Evolutionary conservation across 2,113 vertebrate genomes (phyloP), one percentile per base, ranked within the genome.

Genomic region (Emberiza fucata): DNA sequence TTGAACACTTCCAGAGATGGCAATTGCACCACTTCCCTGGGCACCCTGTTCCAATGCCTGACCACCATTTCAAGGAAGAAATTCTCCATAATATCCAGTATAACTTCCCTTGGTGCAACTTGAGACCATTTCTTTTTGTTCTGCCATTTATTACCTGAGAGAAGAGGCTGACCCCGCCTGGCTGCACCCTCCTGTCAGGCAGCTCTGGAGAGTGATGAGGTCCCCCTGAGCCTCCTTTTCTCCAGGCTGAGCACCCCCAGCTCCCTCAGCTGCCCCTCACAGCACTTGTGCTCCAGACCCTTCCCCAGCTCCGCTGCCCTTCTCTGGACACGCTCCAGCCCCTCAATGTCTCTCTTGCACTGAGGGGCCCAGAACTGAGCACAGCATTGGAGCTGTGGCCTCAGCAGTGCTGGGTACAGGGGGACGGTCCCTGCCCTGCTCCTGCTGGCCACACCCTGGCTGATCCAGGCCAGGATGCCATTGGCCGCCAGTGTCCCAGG

Each of bases 121-220:
- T 69, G 27, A 77, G 22, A 3, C 7, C 22, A 51, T 37, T n/a
- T 81, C 11, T 11, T 59, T 25, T 35, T 14, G 10, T 40, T 0
- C 35, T 68, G 14, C 42, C 13, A 31, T 9, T 42, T 48, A 2
- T 14, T 35, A 13, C 15, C 3, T 8, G 42, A 4, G 0, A 29
- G 45, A 4, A 28, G n/a, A 65, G 9, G 0, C 28, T 1, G 0
- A 33, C 3, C 17, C n/a, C 9, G 14, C 20, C 42, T 5, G 20
- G 31, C 61, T 16, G 1, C 61, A 4, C 1, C 35, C 42, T 75
- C 61, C 61, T 59, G 2, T 35, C 71, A 42, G 70, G 51, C 10
- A n/a, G 31, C 0, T 48, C 0, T 0, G 16, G 29, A 50, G 65
- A 75, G 60, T 0, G 0, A 1, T 3, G 2, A 64, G 29, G 8